Conservation (phyloP, 2,113 vertebrate genomes). For the Sapajus apella region DNA sequence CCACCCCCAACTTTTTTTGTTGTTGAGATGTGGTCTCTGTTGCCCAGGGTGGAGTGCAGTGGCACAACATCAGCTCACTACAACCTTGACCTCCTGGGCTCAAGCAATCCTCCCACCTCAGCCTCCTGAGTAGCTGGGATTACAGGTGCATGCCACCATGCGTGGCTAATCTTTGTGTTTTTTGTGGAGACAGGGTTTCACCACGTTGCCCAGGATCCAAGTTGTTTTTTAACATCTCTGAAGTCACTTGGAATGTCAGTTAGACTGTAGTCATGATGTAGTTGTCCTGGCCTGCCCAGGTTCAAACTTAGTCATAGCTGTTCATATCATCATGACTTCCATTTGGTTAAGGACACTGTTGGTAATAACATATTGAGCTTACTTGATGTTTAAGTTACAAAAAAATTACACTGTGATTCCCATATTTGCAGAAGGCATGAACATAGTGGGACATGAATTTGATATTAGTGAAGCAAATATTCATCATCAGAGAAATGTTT, state of each 20-base stretch:
- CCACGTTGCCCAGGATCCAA: too few relatives aligned
- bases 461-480: neutral
- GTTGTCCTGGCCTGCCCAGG: neutral
- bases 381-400: slow-evolving; percentile 15
- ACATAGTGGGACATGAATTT: neutral
- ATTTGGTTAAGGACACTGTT: slow-evolving; percentile 47
- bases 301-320: neutral
- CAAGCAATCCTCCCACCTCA: too few relatives aligned
- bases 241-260: neutral
- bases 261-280: neutral
- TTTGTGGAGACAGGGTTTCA: neutral
- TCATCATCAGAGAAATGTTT: neutral
- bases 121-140: too few relatives aligned
- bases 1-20: too few relatives aligned
- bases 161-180: neutral
- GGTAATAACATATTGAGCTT: slow-evolving; percentile 58
- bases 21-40: too few relatives aligned
- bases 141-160: too few relatives aligned
- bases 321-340: slow-evolving; percentile 4
- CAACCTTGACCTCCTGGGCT: too few relatives aligned
- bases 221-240: neutral
- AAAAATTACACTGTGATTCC: slow-evolving; percentile 31
- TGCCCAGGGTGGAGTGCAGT: too few relatives aligned
- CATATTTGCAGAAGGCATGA: neutral
- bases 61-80: too few relatives aligned